A percentile compares a stretch with the other conserved stretches of the same genome.
Evolutionary conservation across 2,888 invertebrate genomes (phyloP).

Genomic region (Sinohyriopsis cumingii): DNA sequence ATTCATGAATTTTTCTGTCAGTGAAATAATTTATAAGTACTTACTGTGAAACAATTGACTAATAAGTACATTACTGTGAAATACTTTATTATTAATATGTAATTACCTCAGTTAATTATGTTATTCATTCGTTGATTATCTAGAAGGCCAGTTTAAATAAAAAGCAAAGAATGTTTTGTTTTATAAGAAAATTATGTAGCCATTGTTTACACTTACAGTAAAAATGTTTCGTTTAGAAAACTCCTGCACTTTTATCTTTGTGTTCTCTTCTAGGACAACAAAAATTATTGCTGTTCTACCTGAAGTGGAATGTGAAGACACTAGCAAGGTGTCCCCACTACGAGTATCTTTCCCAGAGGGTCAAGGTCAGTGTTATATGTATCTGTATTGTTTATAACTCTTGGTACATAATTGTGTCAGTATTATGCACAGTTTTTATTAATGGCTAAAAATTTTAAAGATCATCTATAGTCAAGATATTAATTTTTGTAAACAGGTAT

Average conservation of each 20-base stretch:
- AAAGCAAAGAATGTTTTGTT: too few relatives aligned
- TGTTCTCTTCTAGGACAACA: slow-evolving; percentile 41
- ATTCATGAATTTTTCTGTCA: too few relatives aligned
- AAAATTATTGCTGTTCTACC: slow-evolving; percentile 55
- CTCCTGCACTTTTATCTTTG: background rate
- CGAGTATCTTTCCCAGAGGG: slow-evolving; percentile 62
- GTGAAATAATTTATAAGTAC: too few relatives aligned
- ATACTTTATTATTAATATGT: too few relatives aligned
- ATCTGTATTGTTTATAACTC: background rate
- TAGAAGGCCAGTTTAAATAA: too few relatives aligned
- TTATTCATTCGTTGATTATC: too few relatives aligned
- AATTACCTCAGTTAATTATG: too few relatives aligned
- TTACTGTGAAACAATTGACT: too few relatives aligned
- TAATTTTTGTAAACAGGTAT: background rate
- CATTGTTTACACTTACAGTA: background rate
- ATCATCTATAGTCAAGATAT: background rate
- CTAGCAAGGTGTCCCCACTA: slow-evolving; percentile 61
- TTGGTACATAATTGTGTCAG: background rate
- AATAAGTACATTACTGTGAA: too few relatives aligned
- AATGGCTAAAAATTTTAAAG: background rate
- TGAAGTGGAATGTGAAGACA: slow-evolving; percentile 68
- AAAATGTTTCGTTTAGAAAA: background rate
- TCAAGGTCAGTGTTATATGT: slow-evolving; percentile 48
- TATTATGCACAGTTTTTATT: background rate
- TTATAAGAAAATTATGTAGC: too few relatives aligned